Base-by-base conservation (phyloP, 2,113 vertebrate genomes). In the Trachemys scripta region DNA sequence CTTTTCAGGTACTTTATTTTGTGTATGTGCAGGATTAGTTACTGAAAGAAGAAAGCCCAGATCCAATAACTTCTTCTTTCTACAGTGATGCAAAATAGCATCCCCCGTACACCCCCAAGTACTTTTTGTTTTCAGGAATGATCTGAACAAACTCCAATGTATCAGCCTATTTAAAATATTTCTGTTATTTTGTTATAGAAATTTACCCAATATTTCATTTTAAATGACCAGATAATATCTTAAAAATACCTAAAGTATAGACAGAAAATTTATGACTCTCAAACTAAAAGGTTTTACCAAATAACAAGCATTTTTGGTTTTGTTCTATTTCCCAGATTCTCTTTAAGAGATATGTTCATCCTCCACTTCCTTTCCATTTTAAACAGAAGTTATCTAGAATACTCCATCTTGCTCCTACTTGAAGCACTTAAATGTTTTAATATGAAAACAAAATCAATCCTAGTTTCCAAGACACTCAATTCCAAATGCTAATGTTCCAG, bases 121-220 rank as follows among this genome's bases (percentile, higher is more conserved):
- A 84, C 10, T 86, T 82, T 80, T 79, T 11, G 1, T 54, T 4
- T 80, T 81, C 88, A 72, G 45, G 57, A 87, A 5, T 51, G 62
- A 8, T 0, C 0, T n/a, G 16, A 85, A 89, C 42, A 16, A 59
- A 13, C 35, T 56, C 0, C 35, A 50, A 35, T 3, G 2, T 24
- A 69, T 31, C 4, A 6, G 6, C 80, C 29, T 20, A 50, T n/a
- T 16, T 49, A 53, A 35, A 80, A 50, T 22, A 51, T 16, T 49
- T 80, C 25, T 1, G 50, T 83, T 79, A 47, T 57, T 29, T 85
- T 75, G 29, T 51, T n/a, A 2, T 24, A 62, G 1, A 1, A 92
- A 72, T 49, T 49, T 7, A 57, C 20, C 0, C 87, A 87, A 88
- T 86, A 92, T 22, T 76, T 86, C 0, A 49, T 25, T 85, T 80